Evolutionary conservation across 2,797 vertebrate genomes (phyloP).

Genomic region (Molossus alvarezi): DNA sequence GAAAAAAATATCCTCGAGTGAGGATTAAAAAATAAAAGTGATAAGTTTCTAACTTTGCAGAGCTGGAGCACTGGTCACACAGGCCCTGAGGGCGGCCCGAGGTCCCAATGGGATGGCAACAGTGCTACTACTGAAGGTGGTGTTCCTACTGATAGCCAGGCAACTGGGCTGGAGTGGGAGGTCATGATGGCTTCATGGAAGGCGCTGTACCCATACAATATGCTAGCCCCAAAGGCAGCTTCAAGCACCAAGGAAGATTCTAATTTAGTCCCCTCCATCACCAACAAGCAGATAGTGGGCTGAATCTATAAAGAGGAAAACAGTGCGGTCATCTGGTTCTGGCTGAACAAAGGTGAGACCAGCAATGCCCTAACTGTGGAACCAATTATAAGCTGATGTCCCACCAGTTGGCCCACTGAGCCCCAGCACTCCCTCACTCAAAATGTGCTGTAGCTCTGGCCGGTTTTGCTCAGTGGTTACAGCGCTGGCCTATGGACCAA

Average conservation of each 20-base stretch:
- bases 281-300: conserved; percentile 94
- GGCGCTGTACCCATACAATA: conserved; percentile 90
- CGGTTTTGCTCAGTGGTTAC: too few relatives aligned
- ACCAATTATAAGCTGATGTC: conserved; percentile 94
- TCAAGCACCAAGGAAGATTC: conserved; percentile 94
- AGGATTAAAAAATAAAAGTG: too few relatives aligned
- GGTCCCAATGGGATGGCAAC: too few relatives aligned
- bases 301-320: conserved; percentile 97
- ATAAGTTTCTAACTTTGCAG: too few relatives aligned
- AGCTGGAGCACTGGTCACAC: too few relatives aligned
- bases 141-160: too few relatives aligned
- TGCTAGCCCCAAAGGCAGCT: conserved; percentile 93
- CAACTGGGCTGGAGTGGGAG: too few relatives aligned
- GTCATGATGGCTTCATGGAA: too few relatives aligned
- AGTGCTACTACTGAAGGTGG: too few relatives aligned
- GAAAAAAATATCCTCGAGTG: too few relatives aligned
- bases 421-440: neutral
- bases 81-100: too few relatives aligned
- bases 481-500: too few relatives aligned
- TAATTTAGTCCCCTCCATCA: conserved; percentile 95
- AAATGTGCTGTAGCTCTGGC: neutral
- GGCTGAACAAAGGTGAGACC: conserved; percentile 95
- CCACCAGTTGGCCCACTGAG: conserved; percentile 92
- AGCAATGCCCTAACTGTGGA: conserved; percentile 95
- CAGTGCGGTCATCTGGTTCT: conserved; percentile 94